Base-by-base conservation (phyloP, 2,797 vertebrate species). In the Otolemur crassicaudatus region DNA sequence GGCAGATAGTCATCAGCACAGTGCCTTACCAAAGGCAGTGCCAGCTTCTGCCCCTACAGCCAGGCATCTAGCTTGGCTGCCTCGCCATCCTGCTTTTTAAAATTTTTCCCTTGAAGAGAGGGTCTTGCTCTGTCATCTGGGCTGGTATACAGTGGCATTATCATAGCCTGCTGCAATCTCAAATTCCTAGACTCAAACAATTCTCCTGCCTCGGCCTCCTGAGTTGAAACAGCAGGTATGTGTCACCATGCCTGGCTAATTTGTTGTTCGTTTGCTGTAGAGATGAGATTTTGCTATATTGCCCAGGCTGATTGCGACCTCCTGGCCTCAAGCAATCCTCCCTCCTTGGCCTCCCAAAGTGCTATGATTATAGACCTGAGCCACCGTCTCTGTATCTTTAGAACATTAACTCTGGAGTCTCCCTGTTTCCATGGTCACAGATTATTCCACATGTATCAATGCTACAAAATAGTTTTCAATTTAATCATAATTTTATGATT, bases 401-500 rank as follows among this genome's bases (percentile, higher is more conserved):
- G 75, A 87, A 58, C 29, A 31, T 69, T 27, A 67, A 70, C 77
- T 77, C 58, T 95, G 31, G n/a, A 72, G 19, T 49, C 75, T 11
- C 22, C 65, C 53, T 34, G 34, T 16, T 29, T 87, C 70, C 25
- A 11, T 60, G 56, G 6, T 67, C 56, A 73, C 37, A 72, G 49
- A 27, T 69, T 58, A 23, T 69, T 94, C 43, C 53, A 31, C 14
- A 27, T n/a, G 3, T 63, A 63, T 63, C 65, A 86, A 17, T 9
- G 25, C 25, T 77, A 80, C n/a, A 77, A 46, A 83, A 23, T 53
- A 72, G 10, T 49, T 91, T 94, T 84, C 56, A 43, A 17, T 84
- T 90, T 77, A 77, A 53, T 77, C 76, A 56, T 82, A 77, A 82
- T 94, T 92, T 87, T 87, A 46, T 76, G 91, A 90, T 94, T 90